Evolutionary conservation across 2,113 vertebrate species (phyloP).

Genomic region (Megaceryle torquata): DNA sequence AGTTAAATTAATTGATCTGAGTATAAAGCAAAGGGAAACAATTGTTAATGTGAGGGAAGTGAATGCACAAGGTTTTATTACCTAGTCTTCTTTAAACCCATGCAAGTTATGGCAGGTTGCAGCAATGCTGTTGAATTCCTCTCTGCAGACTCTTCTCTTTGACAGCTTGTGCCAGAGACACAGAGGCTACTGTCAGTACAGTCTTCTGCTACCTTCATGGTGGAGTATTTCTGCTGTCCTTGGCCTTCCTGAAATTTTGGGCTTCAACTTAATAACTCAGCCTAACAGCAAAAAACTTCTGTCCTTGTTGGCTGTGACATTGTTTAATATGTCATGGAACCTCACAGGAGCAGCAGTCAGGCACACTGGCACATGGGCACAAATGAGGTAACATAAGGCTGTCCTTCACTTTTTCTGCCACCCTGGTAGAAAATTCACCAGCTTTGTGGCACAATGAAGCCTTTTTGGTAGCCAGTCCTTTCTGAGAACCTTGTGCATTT

Average conservation of each 20-base stretch:
- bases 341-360: not conserved
- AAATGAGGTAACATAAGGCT: not conserved
- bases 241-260: not conserved
- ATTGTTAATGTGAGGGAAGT: not conserved
- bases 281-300: not conserved
- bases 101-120: not conserved
- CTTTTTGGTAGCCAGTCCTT: not conserved
- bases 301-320: not conserved
- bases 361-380: rapidly evolving
- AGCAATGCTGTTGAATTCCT: not conserved
- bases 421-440: no score
- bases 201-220: not conserved
- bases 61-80: not conserved
- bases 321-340: no score
- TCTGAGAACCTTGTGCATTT: not conserved
- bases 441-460: not conserved
- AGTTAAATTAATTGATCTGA: not conserved
- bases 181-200: not conserved
- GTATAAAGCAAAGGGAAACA: not conserved
- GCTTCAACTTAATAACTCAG: not conserved
- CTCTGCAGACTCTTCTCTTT: not conserved
- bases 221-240: not conserved
- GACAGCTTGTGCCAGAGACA: not conserved
- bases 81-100: not conserved
- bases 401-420: not conserved